phyloP scores from a whole-genome alignment of 2,797 vertebrate genomes.

The Eremophila alpestris region DNA sequence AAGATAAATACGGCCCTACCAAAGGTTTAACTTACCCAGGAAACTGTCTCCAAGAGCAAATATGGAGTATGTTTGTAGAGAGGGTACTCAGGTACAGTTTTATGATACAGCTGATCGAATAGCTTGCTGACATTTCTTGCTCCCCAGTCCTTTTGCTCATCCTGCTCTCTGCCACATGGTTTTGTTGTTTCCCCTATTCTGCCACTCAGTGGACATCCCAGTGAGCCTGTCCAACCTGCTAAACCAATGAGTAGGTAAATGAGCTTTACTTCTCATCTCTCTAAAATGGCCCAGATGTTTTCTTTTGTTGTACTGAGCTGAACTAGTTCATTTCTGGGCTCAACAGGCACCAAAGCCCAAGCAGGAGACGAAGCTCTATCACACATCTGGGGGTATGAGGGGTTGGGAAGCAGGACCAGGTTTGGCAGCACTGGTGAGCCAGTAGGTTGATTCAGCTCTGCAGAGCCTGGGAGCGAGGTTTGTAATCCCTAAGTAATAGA shows the following conservation, averaged over 20 bases:
- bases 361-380: background rate
- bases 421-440: background rate
- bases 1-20: background rate
- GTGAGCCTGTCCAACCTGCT: background rate
- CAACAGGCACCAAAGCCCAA: background rate
- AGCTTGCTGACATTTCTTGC: background rate
- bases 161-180: background rate
- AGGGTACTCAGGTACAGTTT: background rate
- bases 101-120: background rate
- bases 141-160: background rate
- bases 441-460: background rate
- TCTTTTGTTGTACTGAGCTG: background rate
- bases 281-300: background rate
- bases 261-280: background rate
- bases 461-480: background rate
- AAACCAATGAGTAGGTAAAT: background rate
- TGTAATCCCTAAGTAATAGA: background rate
- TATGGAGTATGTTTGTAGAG: background rate
- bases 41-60: background rate
- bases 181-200: background rate
- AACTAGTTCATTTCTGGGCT: background rate
- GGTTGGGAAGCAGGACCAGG: background rate
- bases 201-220: background rate
- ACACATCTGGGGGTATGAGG: background rate
- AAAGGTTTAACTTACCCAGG: background rate